phyloP scores from a whole-genome alignment of 2,797 vertebrate genomes.

The Alcedo atthis region DNA sequence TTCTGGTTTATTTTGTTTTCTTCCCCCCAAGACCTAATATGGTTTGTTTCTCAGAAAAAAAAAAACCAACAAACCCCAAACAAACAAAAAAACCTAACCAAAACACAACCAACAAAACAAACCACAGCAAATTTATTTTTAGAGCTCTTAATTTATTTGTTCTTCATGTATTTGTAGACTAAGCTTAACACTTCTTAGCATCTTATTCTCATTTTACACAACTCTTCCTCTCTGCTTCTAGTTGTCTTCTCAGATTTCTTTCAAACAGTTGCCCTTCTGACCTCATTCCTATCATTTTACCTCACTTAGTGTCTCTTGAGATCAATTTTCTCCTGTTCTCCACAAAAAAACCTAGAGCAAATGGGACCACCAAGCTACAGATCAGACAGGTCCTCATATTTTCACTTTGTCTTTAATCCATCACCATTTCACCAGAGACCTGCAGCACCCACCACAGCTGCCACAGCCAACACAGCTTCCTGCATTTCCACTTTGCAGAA shows the following conservation, averaged over 20 bases:
- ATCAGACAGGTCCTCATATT: neutral
- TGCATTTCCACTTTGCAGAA: neutral
- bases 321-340: neutral
- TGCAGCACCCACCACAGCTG: neutral
- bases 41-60: neutral
- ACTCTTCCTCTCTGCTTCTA: neutral
- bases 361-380: neutral
- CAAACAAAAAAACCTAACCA: neutral
- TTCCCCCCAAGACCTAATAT: neutral
- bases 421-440: neutral
- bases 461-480: neutral
- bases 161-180: neutral
- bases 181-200: neutral
- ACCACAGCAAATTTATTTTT: neutral
- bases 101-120: neutral
- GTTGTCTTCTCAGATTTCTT: slow-evolving; percentile 1
- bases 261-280: neutral
- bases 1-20: neutral
- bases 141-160: neutral
- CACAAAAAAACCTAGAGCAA: neutral
- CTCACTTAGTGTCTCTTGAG: neutral
- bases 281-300: neutral
- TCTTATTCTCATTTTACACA: neutral
- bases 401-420: neutral
- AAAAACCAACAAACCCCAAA: neutral